Conservation (phyloP, 2,797 vertebrate genomes). For the Leptoclinus maculatus region DNA sequence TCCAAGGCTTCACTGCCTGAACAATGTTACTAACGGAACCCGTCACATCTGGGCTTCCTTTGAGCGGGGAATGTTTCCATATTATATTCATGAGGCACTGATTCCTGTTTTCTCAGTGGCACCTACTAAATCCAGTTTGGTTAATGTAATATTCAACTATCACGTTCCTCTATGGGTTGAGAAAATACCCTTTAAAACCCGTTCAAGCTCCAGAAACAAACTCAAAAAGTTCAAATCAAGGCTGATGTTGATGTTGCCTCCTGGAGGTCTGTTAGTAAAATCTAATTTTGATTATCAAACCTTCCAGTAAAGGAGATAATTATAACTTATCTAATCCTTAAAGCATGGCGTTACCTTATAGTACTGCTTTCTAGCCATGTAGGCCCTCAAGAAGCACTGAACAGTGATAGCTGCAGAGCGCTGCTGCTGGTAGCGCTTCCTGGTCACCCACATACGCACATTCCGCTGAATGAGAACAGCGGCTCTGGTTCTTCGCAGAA, state of each 20-base stretch:
- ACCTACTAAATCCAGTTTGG: not conserved
- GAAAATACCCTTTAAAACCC: not conserved
- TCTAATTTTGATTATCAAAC: not conserved
- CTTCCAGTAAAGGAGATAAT: not conserved
- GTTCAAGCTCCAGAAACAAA: not conserved
- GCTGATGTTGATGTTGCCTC: not conserved
- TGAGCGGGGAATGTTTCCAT: not conserved
- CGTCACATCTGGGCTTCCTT: slow-evolving; percentile 21
- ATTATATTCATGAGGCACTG: not conserved
- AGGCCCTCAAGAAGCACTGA: slow-evolving; percentile 89
- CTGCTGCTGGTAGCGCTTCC: slow-evolving; percentile 81
- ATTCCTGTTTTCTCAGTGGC: slow-evolving; percentile 12
- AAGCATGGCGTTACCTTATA: slow-evolving; percentile 58
- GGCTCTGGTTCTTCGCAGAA: slow-evolving; percentile 89
- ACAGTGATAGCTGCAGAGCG: slow-evolving; percentile 86
- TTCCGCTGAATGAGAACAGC: slow-evolving; percentile 90
- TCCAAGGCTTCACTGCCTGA: not conserved
- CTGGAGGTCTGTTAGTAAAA: not conserved
- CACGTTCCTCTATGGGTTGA: not conserved
- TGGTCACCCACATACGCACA: slow-evolving; percentile 89
- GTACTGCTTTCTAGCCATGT: slow-evolving; percentile 71
- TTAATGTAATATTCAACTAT: not conserved
- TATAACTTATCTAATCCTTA: not conserved
- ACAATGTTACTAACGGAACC: slow-evolving; percentile 1
- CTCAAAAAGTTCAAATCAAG: not conserved